Evolutionary conservation across 2,888 invertebrate species (phyloP).

Genomic region (Diarsia brunnea): DNA sequence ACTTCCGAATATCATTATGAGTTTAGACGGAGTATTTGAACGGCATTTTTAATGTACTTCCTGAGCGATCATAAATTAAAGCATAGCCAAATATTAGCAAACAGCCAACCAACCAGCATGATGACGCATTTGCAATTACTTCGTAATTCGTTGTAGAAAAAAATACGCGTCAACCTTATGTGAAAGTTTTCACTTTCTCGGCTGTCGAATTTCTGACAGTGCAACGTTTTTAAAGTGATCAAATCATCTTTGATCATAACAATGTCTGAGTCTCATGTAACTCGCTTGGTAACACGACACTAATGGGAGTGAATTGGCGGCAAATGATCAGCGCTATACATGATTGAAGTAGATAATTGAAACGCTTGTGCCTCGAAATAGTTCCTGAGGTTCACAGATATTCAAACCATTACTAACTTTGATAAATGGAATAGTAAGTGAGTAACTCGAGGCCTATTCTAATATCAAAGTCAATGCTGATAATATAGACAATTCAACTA

Average conservation of each 20-base stretch:
- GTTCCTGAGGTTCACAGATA: constrained; percentile 1
- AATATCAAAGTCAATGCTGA: background rate
- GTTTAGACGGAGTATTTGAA: constrained; percentile 7
- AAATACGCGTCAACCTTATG: constrained; percentile 25
- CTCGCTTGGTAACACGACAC: constrained; percentile 22
- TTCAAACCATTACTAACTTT: constrained; percentile 2
- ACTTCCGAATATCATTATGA: constrained; percentile 36
- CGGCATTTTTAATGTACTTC: constrained; percentile 27
- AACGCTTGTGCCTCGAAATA: constrained; percentile 28
- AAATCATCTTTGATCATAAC: constrained; percentile 3
- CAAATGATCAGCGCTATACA: constrained; percentile 29
- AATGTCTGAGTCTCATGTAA: background rate
- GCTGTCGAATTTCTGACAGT: constrained; percentile 10
- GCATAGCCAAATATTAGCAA: constrained; percentile 5
- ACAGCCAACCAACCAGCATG: background rate
- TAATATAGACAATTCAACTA: no score
- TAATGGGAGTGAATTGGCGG: constrained; percentile 34
- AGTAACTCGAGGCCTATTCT: background rate
- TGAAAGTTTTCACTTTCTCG: constrained; percentile 45
- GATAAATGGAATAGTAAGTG: background rate
- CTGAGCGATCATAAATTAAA: constrained; percentile 11
- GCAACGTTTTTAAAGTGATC: constrained; percentile 3
- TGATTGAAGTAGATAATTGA: constrained; percentile 29
- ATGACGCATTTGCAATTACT: constrained; percentile 5
- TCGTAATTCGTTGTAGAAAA: constrained; percentile 2